phyloP scores from a whole-genome alignment of 1,140 invertebrate species.

The Telenomus remus region DNA sequence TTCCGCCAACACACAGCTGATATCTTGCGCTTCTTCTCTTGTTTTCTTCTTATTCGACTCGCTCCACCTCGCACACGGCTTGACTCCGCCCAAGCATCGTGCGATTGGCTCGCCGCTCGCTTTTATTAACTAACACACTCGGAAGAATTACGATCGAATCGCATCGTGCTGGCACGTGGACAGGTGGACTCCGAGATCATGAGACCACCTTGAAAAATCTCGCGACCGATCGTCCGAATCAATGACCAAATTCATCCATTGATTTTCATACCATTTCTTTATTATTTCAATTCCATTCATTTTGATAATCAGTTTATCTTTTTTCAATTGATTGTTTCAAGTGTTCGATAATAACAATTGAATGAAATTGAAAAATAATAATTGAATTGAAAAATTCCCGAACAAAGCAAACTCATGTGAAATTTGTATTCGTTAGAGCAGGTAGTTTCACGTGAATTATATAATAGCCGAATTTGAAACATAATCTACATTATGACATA shows the following conservation, averaged over 20 bases:
- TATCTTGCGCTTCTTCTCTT: slow-evolving; percentile 29
- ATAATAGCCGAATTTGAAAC: too few species aligned
- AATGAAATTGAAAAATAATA: too few species aligned
- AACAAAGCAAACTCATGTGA: too few species aligned
- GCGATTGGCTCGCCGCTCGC: slow-evolving; percentile 25
- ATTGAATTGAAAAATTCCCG: too few species aligned
- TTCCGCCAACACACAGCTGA: slow-evolving; percentile 20
- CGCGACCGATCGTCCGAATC: not conserved
- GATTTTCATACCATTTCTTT: too few species aligned
- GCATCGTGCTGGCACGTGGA: slow-evolving; percentile 38
- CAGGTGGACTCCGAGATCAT: slow-evolving; percentile 30
- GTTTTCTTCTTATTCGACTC: slow-evolving; percentile 24
- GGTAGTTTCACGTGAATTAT: too few species aligned
- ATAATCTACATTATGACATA: too few species aligned
- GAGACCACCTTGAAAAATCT: slow-evolving; percentile 17
- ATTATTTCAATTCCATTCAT: too few species aligned
- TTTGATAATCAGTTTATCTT: too few species aligned
- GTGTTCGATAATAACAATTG: too few species aligned
- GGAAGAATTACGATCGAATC: slow-evolving; percentile 39
- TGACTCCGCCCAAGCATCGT: slow-evolving; percentile 15
- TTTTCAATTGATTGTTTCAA: too few species aligned
- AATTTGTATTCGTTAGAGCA: too few species aligned
- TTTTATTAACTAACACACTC: slow-evolving; percentile 41
- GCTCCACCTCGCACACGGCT: slow-evolving; percentile 26
- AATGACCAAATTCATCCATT: not conserved